Evolutionary conservation across 2,888 invertebrate genomes (phyloP), one percentile per base, ranked within the genome.

Genomic region (Smittia aterrima): DNA sequence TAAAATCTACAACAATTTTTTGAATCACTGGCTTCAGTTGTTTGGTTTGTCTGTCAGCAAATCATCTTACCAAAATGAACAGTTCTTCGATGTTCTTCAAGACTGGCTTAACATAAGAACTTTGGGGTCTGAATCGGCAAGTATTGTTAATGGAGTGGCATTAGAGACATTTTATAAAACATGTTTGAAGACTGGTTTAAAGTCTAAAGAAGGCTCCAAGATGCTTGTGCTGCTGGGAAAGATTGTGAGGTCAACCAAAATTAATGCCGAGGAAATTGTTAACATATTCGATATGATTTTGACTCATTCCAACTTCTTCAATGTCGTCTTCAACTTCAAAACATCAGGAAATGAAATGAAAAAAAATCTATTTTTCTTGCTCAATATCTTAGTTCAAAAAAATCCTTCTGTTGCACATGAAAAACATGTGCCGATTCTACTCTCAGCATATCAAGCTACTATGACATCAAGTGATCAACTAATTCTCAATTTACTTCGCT

Each of bases 401-500:
- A 89, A 90, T 79, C 86, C 87, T 40, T 83, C 86, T 0, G 40
- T 89, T 0, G 88, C 93, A 86, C 85, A 87, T 77, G 79, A 86
- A 1, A 85, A 85, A 72, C 93, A 94, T 77, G 85, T 94, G 74
- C 90, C 93, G 0, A 85, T 93, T 0, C 87, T 91, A 77, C 83
- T 95, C 75, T 90, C 92, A 9, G 88, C 93, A 0, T 96, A 95
- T 79, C 87, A 87, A 77, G 95, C 91, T 0, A 90, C 91, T 0
- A 84, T 91, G 54, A 86, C 85, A 64, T 83, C 85, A 9, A 86
- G 88, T 74, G 95, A 96, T 82, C 89, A 90, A 77, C 85, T 88
- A 25, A 85, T 93, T 66, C 82, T 92, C 75, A 84, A 87, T 68
- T 85, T 93, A 76, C 80, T 93, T 74, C 86, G 88, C 77, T 84